These are phyloP conservation scores for Natrix natrix DNA, from an alignment of 2,797 vertebrate genomes.

Conservation along the genomic window DNA sequence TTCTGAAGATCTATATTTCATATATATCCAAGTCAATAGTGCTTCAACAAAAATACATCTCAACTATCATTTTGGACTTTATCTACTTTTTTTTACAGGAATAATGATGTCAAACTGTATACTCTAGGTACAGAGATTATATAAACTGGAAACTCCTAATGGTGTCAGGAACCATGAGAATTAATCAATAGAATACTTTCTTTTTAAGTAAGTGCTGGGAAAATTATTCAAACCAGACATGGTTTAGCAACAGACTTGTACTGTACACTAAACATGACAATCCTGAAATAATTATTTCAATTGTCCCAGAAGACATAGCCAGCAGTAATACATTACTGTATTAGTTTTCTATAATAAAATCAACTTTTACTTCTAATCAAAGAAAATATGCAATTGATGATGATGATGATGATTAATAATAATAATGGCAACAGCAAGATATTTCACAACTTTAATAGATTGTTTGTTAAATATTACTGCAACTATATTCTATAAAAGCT, in stretches of 20 bases:
- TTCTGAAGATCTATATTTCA: not conserved
- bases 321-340: not conserved
- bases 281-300: not conserved
- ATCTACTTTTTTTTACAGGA: not conserved
- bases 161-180: constrained; percentile 9
- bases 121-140: not conserved
- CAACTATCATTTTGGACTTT: not conserved
- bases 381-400: not conserved
- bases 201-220: not conserved
- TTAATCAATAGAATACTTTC: not conserved
- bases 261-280: not conserved
- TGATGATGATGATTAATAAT: not conserved
- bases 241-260: not conserved
- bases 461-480: not conserved
- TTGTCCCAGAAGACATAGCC: not conserved
- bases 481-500: not conserved
- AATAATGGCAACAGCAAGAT: not conserved
- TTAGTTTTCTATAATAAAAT: not conserved
- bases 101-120: not conserved
- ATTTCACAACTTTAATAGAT: not conserved
- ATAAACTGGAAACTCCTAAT: constrained; percentile 8
- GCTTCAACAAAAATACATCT: not conserved
- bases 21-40: not conserved
- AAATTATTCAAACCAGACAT: not conserved
- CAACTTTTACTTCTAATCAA: not conserved